These are phyloP conservation scores for Trichomycterus rosablanca DNA, from an alignment of 2,113 vertebrate genomes.

Conservation along the genomic window DNA sequence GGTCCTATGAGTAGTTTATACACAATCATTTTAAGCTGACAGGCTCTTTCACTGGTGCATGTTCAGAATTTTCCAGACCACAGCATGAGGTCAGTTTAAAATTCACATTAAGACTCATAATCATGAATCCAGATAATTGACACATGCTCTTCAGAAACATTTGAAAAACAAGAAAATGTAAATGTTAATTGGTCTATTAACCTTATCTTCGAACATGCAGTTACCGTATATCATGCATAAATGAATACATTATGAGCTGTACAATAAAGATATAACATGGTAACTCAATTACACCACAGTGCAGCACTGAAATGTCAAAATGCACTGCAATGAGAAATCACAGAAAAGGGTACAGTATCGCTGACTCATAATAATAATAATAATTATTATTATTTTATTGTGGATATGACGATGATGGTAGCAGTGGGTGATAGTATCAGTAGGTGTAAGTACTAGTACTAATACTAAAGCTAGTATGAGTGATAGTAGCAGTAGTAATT, in stretches of 20 bases:
- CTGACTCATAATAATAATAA: too few species aligned
- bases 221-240: conserved; percentile 9
- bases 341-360: too few species aligned
- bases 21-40: neutral
- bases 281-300: neutral
- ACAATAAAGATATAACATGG: neutral
- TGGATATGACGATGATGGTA: too few species aligned
- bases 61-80: neutral
- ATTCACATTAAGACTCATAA: conserved; percentile 4
- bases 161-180: conserved; percentile 31
- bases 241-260: conserved; percentile 11
- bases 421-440: too few species aligned
- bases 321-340: too few species aligned
- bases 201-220: conserved; percentile 27
- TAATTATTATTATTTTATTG: too few species aligned
- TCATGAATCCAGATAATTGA: conserved; percentile 18
- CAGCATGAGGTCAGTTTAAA: neutral
- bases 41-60: neutral
- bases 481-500: too few species aligned
- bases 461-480: too few species aligned
- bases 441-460: too few species aligned
- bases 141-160: conserved; percentile 8
- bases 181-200: conserved; percentile 44
- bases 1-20: conserved; percentile 1
- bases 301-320: neutral